Percentiles rank a stretch among this genome's conserved stretches.
Evolutionary conservation across 2,797 vertebrate species (phyloP).

Genomic region (Nothura maculosa): DNA sequence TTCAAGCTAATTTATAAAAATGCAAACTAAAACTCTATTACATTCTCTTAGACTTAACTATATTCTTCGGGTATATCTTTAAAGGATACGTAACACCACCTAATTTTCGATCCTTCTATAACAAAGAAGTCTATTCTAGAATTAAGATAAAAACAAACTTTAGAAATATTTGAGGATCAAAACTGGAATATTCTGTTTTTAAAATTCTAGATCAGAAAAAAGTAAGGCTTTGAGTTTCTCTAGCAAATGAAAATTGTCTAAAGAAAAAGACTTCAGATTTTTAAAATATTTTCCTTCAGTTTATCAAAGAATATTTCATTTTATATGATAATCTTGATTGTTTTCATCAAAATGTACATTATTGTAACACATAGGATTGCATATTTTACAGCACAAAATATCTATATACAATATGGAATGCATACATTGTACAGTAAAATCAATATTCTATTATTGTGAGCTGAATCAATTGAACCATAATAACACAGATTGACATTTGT

Average conservation of each 20-base stretch:
- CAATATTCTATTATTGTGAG: background rate
- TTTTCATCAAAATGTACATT: background rate
- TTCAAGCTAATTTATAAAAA: background rate
- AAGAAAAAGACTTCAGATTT: background rate
- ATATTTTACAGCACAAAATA: background rate
- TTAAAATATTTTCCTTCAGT: background rate
- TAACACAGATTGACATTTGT: background rate
- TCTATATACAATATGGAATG: too few relatives aligned
- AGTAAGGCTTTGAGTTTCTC: rapidly evolving
- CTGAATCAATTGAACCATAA: background rate
- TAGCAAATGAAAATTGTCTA: background rate
- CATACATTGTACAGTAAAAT: background rate
- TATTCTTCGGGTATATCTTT: rapidly evolving
- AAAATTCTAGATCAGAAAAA: background rate
- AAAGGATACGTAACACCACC: background rate
- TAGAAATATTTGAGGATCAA: background rate
- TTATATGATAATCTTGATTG: background rate
- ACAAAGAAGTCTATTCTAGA: background rate
- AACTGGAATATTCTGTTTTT: background rate
- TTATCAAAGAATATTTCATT: background rate
- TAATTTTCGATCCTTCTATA: background rate
- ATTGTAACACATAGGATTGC: background rate
- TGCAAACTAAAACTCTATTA: background rate
- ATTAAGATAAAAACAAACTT: background rate
- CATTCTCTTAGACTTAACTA: background rate